Evolutionary conservation across 1,140 invertebrate species (phyloP).

Genomic region (Drosophila kurseongensis): DNA sequence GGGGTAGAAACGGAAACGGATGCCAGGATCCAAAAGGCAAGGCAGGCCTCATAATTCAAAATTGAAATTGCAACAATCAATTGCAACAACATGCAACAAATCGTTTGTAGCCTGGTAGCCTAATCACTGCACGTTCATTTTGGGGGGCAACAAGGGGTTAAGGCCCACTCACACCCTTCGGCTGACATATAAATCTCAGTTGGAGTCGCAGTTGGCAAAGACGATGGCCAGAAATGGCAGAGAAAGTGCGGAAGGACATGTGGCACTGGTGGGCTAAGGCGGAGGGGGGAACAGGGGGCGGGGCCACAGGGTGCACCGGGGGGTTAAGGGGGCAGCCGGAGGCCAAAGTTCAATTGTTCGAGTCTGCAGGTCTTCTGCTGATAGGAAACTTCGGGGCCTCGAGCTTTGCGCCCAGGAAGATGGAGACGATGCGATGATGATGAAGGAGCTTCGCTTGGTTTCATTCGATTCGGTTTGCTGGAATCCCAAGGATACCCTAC

Average conservation of each 20-base stretch:
- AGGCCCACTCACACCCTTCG: neutral
- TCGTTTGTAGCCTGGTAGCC: slow-evolving; percentile 67
- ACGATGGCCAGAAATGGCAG: slow-evolving; percentile 18
- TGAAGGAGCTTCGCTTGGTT: slow-evolving; percentile 27
- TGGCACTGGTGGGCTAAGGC: neutral
- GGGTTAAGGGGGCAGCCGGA: slow-evolving; percentile 7
- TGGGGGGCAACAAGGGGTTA: neutral
- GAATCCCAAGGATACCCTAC: neutral
- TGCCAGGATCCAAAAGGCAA: slow-evolving; percentile 60
- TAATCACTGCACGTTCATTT: slow-evolving; percentile 75
- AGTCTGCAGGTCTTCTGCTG: slow-evolving; percentile 8
- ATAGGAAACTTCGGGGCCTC: slow-evolving; percentile 4
- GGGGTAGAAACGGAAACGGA: slow-evolving; percentile 9
- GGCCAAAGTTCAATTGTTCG: slow-evolving; percentile 41
- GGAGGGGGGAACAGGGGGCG: neutral
- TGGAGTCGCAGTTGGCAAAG: slow-evolving; percentile 51
- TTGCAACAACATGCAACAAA: slow-evolving; percentile 83
- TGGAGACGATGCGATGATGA: slow-evolving; percentile 16
- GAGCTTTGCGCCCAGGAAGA: neutral
- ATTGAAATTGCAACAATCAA: slow-evolving; percentile 84
- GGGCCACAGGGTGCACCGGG: neutral
- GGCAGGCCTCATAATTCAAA: slow-evolving; percentile 80
- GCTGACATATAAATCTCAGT: slow-evolving; percentile 56
- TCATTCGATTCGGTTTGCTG: neutral
- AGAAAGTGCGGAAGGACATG: slow-evolving; percentile 16